Evolutionary conservation across 1,140 invertebrate species (phyloP).

Genomic region (Bombus waltoni): DNA sequence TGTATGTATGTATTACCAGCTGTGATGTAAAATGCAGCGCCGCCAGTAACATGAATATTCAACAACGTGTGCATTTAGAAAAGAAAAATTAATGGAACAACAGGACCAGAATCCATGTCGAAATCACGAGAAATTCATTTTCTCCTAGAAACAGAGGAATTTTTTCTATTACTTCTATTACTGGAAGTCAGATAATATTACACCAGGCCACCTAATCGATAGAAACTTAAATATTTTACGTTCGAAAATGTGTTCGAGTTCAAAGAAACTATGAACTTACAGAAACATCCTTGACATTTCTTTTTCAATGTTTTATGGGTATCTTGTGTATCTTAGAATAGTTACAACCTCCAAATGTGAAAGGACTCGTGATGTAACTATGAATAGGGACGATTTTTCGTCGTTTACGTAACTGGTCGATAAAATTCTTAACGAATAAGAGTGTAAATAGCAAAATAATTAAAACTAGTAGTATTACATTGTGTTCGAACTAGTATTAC

Average conservation of each 20-base stretch:
- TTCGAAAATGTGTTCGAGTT: background rate
- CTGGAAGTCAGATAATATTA: no score
- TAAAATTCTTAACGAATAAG: background rate
- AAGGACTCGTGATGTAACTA: background rate
- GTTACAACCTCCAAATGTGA: background rate
- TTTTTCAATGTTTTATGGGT: background rate
- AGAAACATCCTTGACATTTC: constrained; percentile 2
- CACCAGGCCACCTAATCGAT: background rate
- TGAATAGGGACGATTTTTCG: background rate
- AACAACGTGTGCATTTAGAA: constrained; percentile 36
- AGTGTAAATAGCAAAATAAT: background rate
- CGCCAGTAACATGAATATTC: constrained; percentile 47
- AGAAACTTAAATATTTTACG: background rate
- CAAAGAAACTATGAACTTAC: background rate
- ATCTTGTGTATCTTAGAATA: background rate
- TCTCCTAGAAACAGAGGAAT: background rate
- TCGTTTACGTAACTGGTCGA: background rate
- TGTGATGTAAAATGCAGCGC: constrained; percentile 55
- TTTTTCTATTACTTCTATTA: background rate
- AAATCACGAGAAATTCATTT: constrained; percentile 10
- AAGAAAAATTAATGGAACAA: constrained; percentile 57
- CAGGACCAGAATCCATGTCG: background rate
- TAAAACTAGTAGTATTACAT: background rate
- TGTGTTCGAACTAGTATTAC: background rate
- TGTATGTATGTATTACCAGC: constrained; percentile 29